Evolutionary conservation across 2,113 vertebrate species (phyloP).

Genomic region (Tetrao urogallus): DNA sequence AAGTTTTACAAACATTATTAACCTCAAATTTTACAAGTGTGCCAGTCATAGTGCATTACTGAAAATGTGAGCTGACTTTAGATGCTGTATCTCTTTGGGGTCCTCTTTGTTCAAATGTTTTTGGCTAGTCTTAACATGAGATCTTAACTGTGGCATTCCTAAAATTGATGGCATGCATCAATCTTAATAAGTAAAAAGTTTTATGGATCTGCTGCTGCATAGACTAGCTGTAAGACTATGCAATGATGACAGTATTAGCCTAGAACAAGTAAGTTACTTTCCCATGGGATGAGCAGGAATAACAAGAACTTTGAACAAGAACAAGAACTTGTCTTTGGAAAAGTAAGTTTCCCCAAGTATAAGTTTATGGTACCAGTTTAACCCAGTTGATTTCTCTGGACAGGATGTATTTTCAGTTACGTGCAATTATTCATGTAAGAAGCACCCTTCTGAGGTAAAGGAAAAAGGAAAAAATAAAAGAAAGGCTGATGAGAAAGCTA

Average conservation of each 20-base stretch:
- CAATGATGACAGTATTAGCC: background rate
- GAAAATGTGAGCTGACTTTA: background rate
- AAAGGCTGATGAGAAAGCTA: background rate
- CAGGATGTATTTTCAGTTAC: background rate
- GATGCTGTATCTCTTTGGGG: background rate
- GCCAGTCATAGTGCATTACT: background rate
- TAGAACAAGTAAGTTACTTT: accelerated
- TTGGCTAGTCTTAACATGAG: background rate
- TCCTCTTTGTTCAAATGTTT: background rate
- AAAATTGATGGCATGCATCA: background rate
- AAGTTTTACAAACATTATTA: constrained; percentile 8
- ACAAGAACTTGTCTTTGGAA: background rate
- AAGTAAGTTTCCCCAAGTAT: background rate
- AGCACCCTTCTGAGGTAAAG: background rate
- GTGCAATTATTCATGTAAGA: background rate
- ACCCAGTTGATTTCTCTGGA: background rate
- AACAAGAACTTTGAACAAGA: background rate
- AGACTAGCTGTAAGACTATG: background rate
- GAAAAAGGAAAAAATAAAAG: background rate
- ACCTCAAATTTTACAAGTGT: constrained; percentile 12
- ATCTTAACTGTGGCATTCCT: background rate
- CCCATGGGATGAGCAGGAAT: background rate
- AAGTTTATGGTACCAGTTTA: background rate
- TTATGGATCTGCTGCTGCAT: background rate
- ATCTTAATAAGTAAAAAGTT: background rate